Conservation (phyloP, 2,113 vertebrate species). For the Dasyornis broadbenti region DNA sequence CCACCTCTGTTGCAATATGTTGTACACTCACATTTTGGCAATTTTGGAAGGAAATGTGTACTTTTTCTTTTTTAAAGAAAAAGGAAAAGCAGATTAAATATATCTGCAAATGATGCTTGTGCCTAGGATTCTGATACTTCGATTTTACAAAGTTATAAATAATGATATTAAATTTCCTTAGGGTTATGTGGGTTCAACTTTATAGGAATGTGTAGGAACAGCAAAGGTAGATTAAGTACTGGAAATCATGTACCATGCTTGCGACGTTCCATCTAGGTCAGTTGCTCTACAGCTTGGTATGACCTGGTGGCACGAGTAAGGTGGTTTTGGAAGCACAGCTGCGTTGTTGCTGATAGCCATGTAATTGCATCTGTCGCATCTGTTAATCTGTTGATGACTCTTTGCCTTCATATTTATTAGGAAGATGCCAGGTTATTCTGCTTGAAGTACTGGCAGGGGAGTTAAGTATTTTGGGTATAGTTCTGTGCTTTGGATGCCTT, state of each 20-base stretch:
- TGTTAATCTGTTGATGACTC: neutral
- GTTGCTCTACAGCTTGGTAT: neutral
- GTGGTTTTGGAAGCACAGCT: neutral
- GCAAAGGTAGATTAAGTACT: neutral
- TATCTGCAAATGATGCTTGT: neutral
- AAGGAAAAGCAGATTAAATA: neutral
- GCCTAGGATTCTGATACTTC: neutral
- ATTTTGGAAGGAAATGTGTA: neutral
- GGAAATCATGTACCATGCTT: neutral
- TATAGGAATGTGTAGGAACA: neutral
- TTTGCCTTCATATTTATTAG: neutral
- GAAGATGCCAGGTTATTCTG: neutral
- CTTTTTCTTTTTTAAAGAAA: neutral
- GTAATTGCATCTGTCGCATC: neutral
- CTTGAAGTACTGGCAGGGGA: neutral
- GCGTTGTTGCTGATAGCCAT: neutral
- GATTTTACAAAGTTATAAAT: neutral
- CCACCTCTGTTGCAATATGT: neutral
- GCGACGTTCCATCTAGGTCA: neutral
- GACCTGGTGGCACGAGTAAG: neutral
- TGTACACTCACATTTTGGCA: neutral
- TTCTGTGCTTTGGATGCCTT: neutral
- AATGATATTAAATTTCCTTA: neutral
- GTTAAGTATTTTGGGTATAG: neutral
- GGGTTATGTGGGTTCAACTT: neutral